These are phyloP conservation scores for Psophia crepitans DNA, from an alignment of 2,113 vertebrate species.

Conservation along the genomic window DNA sequence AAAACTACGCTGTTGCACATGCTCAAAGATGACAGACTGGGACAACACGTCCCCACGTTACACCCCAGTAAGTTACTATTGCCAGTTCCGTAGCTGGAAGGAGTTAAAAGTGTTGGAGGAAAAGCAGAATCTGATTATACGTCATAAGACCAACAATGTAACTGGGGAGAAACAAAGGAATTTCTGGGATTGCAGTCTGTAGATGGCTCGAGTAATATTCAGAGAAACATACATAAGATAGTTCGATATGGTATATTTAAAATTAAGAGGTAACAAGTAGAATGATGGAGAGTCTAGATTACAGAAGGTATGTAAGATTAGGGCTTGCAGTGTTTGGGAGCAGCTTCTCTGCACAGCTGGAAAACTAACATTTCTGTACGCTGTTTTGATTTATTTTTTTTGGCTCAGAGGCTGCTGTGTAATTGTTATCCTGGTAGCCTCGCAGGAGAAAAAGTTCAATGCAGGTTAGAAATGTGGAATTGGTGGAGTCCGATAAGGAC, in stretches of 20 bases:
- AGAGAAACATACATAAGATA: neutral
- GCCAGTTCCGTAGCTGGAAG: neutral
- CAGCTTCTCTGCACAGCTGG: neutral
- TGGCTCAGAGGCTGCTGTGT: neutral
- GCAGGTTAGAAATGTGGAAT: neutral
- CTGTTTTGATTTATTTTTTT: too few species aligned
- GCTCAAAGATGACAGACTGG: conserved; percentile 98
- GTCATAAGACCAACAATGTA: fast-evolving
- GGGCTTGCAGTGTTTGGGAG: neutral
- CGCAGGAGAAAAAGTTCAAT: neutral
- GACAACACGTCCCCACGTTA: conserved; percentile 95
- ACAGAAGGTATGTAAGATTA: neutral
- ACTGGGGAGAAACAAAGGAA: neutral
- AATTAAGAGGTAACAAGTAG: neutral
- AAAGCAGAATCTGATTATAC: neutral
- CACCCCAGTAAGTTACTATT: conserved; percentile 91
- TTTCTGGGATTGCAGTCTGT: neutral
- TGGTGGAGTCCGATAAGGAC: neutral
- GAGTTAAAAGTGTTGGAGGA: neutral
- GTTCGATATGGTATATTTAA: neutral
- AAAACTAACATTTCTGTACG: neutral
- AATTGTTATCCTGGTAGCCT: neutral
- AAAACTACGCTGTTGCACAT: conserved; percentile 98
- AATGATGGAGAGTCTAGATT: neutral
- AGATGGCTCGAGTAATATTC: neutral